Evolutionary conservation across 2,113 vertebrate species (phyloP).

Genomic region (Tupaia chinensis): DNA sequence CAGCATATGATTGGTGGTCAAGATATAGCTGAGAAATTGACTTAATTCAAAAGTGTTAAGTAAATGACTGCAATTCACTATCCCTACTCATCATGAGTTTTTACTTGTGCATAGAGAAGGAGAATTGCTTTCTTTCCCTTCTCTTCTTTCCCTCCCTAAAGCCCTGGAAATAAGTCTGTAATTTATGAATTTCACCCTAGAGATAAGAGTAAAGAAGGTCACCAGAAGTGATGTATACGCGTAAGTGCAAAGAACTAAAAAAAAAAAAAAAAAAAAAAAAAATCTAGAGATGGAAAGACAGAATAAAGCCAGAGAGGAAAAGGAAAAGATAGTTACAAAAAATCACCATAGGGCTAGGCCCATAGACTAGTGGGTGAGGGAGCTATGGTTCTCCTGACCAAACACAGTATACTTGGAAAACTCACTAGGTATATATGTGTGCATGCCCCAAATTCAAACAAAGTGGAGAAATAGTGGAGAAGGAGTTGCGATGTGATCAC

Average conservation of each 20-base stretch:
- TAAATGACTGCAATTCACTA: not conserved
- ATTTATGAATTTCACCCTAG: not conserved
- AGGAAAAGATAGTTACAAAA: constrained; percentile 22
- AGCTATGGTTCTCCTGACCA: too few species aligned
- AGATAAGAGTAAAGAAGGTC: not conserved
- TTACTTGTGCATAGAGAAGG: not conserved
- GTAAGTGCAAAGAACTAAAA: not conserved
- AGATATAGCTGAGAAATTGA: constrained; percentile 28
- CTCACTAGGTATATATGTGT: too few species aligned
- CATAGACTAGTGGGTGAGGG: too few species aligned
- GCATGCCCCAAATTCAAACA: too few species aligned
- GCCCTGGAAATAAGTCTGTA: not conserved
- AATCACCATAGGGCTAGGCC: not conserved
- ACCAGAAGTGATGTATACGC: not conserved
- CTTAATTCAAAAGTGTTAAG: constrained; percentile 22
- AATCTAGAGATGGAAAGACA: not conserved
- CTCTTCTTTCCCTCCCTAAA: not conserved
- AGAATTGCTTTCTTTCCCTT: not conserved
- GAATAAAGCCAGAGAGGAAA: not conserved
- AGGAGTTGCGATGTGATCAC: too few species aligned
- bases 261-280: constrained; percentile 10
- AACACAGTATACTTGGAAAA: too few species aligned
- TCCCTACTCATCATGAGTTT: not conserved
- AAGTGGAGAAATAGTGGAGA: too few species aligned
- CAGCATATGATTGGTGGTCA: not conserved